These are phyloP conservation scores for Acanthococcus lagerstroemiae DNA, from an alignment of 2,888 invertebrate species.

Conservation along the genomic window DNA sequence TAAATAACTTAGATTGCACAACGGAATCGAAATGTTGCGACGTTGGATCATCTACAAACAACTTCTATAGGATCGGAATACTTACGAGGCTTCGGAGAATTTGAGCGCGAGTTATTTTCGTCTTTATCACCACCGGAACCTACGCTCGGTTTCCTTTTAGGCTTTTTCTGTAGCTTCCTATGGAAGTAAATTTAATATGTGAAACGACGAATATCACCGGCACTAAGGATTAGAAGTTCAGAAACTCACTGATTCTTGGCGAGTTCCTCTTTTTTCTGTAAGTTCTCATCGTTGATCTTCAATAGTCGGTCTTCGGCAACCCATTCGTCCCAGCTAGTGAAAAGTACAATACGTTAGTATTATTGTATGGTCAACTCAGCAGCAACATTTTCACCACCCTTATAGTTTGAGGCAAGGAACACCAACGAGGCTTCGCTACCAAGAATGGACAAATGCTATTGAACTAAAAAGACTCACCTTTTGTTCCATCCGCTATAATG, in stretches of 20 bases:
- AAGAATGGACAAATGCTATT: not conserved
- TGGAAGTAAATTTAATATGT: not conserved
- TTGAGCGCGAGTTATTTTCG: constrained; percentile 15
- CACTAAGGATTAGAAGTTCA: not conserved
- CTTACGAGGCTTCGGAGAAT: constrained; percentile 22
- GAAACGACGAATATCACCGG: too few relatives aligned
- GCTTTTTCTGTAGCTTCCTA: constrained; percentile 6
- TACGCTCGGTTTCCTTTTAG: constrained; percentile 9
- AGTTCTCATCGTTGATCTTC: constrained; percentile 19
- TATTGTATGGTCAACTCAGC: too few relatives aligned
- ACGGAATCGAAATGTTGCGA: too few relatives aligned
- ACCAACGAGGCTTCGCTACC: too few relatives aligned
- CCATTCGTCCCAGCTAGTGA: constrained; percentile 88
- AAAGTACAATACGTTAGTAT: not conserved
- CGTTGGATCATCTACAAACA: too few relatives aligned
- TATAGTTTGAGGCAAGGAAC: too few relatives aligned
- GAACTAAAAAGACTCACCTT: not conserved
- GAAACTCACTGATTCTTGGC: constrained; percentile 4
- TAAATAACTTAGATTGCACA: too few relatives aligned
- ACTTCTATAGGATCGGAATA: too few relatives aligned
- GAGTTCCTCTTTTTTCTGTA: not conserved
- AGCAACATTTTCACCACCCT: too few relatives aligned
- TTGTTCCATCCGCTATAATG: constrained; percentile 97
- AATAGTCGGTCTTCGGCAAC: constrained; percentile 82
- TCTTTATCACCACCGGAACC: constrained; percentile 16